Evolutionary conservation across 1,140 invertebrate species (phyloP).

Genomic region (Gryon sp.): DNA sequence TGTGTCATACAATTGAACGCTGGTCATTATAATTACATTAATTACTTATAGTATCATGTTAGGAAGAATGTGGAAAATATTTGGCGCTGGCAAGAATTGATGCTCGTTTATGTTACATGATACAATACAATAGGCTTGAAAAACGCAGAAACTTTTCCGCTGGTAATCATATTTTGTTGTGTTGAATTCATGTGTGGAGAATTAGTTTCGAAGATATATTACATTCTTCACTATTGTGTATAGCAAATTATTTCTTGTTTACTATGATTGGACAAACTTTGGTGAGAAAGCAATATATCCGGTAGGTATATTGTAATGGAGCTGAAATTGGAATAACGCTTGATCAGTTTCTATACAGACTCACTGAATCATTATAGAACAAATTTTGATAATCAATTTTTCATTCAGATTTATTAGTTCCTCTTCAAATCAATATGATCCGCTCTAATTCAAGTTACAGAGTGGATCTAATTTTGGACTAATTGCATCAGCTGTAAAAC

Average conservation of each 20-base stretch:
- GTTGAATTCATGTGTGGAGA: too few relatives aligned
- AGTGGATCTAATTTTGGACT: too few relatives aligned
- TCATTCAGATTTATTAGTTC: too few relatives aligned
- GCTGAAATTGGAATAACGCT: background rate
- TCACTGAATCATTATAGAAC: background rate
- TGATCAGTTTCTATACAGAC: background rate
- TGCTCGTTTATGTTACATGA: background rate
- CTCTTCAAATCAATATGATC: too few relatives aligned
- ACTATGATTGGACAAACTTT: too few relatives aligned
- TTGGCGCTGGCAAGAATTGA: constrained; percentile 28
- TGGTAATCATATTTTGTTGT: background rate
- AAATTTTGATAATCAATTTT: background rate
- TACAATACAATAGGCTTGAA: background rate
- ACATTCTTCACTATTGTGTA: too few relatives aligned
- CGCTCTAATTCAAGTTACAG: too few relatives aligned
- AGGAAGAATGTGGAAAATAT: constrained; percentile 18
- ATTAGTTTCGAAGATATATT: too few relatives aligned
- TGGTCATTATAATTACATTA: constrained; percentile 4
- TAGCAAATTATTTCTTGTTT: too few relatives aligned
- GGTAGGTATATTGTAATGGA: background rate
- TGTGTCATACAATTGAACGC: constrained; percentile 11
- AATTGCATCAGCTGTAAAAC: too few relatives aligned
- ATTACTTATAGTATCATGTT: constrained; percentile 14
- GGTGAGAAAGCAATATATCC: background rate
- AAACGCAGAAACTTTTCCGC: background rate